Conservation (phyloP, 1,140 invertebrate genomes). For the Metopolophium dirhodum region DNA sequence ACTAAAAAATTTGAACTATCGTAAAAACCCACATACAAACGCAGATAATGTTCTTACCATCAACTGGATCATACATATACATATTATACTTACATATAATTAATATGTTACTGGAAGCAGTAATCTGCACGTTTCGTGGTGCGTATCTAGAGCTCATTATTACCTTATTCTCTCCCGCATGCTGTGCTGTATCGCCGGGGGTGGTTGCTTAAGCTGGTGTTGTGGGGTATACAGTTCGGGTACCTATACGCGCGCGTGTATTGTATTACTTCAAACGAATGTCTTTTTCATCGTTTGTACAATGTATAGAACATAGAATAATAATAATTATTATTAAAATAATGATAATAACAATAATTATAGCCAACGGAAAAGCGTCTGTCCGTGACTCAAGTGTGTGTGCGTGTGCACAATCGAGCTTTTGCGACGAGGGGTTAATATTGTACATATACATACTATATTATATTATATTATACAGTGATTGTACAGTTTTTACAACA, state of each 20-base stretch:
- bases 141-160: background rate
- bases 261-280: background rate
- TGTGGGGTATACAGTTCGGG: background rate
- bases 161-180: background rate
- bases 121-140: background rate
- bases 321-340: background rate
- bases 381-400: background rate
- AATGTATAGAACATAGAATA: background rate
- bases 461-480: background rate
- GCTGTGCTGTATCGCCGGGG: background rate
- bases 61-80: too few species aligned
- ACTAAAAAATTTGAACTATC: too few species aligned
- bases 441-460: background rate
- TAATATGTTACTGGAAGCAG: background rate
- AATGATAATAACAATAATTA: background rate
- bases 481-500: background rate
- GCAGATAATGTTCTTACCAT: too few species aligned
- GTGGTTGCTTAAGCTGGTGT: background rate
- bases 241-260: background rate
- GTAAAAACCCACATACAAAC: too few species aligned
- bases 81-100: background rate
- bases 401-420: background rate
- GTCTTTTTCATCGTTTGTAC: background rate
- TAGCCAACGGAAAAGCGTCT: background rate
- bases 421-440: background rate